Percentiles rank a stretch among this genome's conserved stretches.
Conservation (phyloP, 2,888 invertebrate genomes). For the Heteromyza rotundicornis region DNA sequence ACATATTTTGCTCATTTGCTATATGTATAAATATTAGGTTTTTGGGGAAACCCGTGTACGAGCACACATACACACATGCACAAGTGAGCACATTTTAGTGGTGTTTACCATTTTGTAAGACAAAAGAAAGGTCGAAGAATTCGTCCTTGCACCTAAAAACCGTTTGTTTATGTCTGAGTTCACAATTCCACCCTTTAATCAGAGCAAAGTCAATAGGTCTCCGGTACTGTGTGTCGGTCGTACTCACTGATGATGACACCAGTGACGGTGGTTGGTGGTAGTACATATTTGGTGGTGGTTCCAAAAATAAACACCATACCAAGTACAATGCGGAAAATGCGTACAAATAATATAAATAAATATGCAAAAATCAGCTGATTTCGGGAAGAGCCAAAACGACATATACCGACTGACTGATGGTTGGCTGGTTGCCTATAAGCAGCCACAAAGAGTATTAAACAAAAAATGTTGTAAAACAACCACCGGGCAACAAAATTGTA, state of each 20-base stretch:
- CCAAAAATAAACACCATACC: constrained; percentile 39
- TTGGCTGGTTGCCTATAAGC: neutral
- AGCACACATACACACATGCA: constrained; percentile 15
- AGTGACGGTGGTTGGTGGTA: constrained; percentile 15
- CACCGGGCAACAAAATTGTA: neutral
- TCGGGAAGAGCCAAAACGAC: neutral
- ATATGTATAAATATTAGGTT: too few relatives aligned
- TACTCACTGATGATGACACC: constrained; percentile 2
- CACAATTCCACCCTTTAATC: constrained; percentile 15
- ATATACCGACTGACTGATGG: too few relatives aligned
- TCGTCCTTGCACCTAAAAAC: constrained; percentile 49
- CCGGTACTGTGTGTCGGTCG: constrained; percentile 35
- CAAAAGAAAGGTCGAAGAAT: constrained; percentile 15
- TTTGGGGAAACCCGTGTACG: constrained; percentile 44
- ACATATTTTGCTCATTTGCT: neutral
- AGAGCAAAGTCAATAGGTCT: constrained; percentile 51
- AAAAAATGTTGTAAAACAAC: neutral
- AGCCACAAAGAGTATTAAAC: neutral
- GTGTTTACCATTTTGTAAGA: neutral
- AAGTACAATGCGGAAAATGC: neutral
- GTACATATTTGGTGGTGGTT: constrained; percentile 43
- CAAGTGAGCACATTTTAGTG: neutral
- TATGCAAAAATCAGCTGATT: constrained; percentile 3
- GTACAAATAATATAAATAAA: neutral
- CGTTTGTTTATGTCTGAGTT: constrained; percentile 21